A percentile compares a stretch with the other conserved stretches of the same genome.
phyloP scores from a whole-genome alignment of 2,888 invertebrate species.

The Ashinkailepas kermadecensis region DNA sequence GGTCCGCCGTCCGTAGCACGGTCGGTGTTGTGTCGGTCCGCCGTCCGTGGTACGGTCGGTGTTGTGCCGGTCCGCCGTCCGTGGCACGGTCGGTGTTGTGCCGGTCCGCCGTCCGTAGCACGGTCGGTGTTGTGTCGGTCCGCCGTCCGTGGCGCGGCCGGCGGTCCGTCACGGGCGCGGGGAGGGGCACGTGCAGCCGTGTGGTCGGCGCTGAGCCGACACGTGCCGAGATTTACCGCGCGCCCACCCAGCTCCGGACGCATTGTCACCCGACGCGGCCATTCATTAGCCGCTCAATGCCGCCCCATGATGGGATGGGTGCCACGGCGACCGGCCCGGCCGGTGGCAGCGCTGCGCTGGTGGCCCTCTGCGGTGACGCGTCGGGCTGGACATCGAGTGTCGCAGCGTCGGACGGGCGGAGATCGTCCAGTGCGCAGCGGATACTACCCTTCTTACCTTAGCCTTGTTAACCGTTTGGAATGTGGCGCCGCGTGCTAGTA shows the following conservation, averaged over 20 bases:
- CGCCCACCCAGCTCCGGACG: background rate
- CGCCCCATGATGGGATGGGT: background rate
- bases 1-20: too few species aligned
- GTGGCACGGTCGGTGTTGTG: background rate
- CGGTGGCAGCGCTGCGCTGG: too few species aligned
- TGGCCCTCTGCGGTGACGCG: too few species aligned
- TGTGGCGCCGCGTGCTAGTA: too few species aligned
- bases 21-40: too few species aligned
- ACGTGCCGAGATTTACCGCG: constrained; percentile 11
- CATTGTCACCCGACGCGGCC: background rate
- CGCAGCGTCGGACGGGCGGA: too few species aligned
- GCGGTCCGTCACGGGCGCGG: background rate
- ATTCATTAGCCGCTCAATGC: background rate
- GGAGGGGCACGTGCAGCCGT: background rate
- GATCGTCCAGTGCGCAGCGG: too few species aligned
- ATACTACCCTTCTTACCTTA: too few species aligned
- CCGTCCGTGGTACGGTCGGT: background rate
- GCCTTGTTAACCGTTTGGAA: too few species aligned
- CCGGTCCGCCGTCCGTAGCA: background rate
- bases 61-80: background rate
- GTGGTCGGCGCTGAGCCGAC: background rate
- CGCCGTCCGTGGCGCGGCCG: background rate
- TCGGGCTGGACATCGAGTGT: too few species aligned
- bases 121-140: background rate
- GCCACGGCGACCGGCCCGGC: too few species aligned